A percentile compares a stretch with the other conserved stretches of the same genome.
Conservation (phyloP, 2,888 invertebrate genomes). For the Ditula angustiorana region DNA sequence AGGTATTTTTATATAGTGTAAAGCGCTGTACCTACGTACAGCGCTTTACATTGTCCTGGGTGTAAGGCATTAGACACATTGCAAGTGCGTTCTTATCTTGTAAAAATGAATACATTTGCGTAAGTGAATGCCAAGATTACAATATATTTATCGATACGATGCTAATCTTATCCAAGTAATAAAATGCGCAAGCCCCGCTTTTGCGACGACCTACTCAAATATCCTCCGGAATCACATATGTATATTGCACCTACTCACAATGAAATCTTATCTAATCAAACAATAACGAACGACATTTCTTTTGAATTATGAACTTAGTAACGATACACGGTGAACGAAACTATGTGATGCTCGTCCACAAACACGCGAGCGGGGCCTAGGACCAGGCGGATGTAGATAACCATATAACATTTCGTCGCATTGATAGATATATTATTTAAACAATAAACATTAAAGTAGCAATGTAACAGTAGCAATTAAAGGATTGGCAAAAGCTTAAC, state of each 20-base stretch:
- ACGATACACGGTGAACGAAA: conserved; percentile 6
- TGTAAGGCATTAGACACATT: too few relatives aligned
- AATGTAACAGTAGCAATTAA: background rate
- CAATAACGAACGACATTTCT: conserved; percentile 5
- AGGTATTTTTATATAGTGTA: too few relatives aligned
- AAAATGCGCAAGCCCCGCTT: background rate
- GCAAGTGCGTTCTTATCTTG: background rate
- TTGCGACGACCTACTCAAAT: conserved; percentile 2
- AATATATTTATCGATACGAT: background rate
- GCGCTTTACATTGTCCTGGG: too few relatives aligned
- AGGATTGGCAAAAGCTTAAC: background rate
- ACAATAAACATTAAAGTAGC: background rate
- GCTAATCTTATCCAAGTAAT: background rate
- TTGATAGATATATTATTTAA: conserved; percentile 54
- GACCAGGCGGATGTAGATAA: conserved; percentile 75
- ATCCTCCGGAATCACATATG: conserved; percentile 4
- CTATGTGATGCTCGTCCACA: conserved; percentile 49
- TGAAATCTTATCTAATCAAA: conserved; percentile 43
- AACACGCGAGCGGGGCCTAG: conserved; percentile 52
- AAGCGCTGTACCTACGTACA: too few relatives aligned
- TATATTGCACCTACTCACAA: conserved; percentile 39
- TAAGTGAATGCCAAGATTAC: background rate
- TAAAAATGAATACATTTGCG: background rate
- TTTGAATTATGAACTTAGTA: conserved; percentile 13
- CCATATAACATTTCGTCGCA: conserved; percentile 73